Conservation (phyloP, 2,888 invertebrate species). For the Prosopocoilus inquinatus region DNA sequence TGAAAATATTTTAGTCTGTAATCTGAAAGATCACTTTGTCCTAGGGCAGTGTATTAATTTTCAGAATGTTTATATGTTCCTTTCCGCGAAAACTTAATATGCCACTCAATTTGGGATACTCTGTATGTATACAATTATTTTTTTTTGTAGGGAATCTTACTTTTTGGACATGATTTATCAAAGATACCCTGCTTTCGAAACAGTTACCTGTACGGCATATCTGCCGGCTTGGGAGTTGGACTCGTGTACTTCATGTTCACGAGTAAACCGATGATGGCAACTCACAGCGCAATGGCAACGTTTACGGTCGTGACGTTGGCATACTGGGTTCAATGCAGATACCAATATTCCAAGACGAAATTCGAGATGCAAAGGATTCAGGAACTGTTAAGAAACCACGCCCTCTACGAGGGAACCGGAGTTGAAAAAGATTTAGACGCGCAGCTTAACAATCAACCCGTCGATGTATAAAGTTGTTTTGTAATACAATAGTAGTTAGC, state of each 20-base stretch:
- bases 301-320: slow-evolving; percentile 63
- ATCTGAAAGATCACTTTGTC: too few species aligned
- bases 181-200: slow-evolving; percentile 79
- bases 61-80: too few species aligned
- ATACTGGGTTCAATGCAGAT: slow-evolving; percentile 72
- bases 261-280: slow-evolving; percentile 62
- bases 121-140: too few species aligned
- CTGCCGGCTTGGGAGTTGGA: slow-evolving; percentile 67
- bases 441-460: slow-evolving; percentile 19
- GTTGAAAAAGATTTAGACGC: slow-evolving; percentile 53
- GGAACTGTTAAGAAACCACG: slow-evolving; percentile 60
- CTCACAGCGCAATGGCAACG: slow-evolving; percentile 65
- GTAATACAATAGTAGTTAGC: background rate
- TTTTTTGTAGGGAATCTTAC: slow-evolving; percentile 54
- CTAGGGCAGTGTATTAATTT: too few species aligned
- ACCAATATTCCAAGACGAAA: slow-evolving; percentile 64
- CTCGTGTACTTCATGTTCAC: slow-evolving; percentile 71
- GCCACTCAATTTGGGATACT: too few species aligned
- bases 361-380: slow-evolving; percentile 65
- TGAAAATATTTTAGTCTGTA: too few species aligned
- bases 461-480: slow-evolving; percentile 11
- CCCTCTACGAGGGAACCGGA: slow-evolving; percentile 63
- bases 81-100: too few species aligned
- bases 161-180: slow-evolving; percentile 71
- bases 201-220: slow-evolving; percentile 72